phyloP scores from a whole-genome alignment of 2,888 invertebrate genomes.

The Brenthis ino region DNA sequence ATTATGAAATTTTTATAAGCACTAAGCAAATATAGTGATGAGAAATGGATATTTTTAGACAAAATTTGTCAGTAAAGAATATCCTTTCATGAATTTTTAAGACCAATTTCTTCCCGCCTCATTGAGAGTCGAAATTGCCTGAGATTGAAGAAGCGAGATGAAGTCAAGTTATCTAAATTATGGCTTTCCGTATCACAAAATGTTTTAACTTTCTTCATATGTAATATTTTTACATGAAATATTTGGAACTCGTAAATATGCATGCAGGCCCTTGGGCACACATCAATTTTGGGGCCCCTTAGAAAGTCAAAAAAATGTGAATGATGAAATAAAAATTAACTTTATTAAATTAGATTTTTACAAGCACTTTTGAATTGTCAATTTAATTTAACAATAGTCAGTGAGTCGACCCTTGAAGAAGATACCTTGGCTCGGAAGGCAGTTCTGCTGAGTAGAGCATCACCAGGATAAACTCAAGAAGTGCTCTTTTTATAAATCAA shows the following conservation, averaged over 20 bases:
- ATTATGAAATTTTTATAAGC: not conserved
- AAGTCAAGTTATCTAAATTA: slow-evolving; percentile 7
- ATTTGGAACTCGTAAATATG: not conserved
- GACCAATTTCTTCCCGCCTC: slow-evolving; percentile 5
- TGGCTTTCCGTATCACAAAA: not conserved
- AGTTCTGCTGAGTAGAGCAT: too few relatives aligned
- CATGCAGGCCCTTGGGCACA: too few relatives aligned
- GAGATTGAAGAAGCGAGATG: slow-evolving; percentile 8
- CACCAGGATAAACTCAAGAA: too few relatives aligned
- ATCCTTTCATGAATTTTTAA: slow-evolving; percentile 12
- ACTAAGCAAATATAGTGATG: not conserved
- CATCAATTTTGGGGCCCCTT: too few relatives aligned
- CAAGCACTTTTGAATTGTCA: too few relatives aligned
- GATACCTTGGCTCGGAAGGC: too few relatives aligned
- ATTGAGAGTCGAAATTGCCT: not conserved
- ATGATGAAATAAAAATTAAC: too few relatives aligned
- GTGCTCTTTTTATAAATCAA: too few relatives aligned
- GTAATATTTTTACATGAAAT: not conserved
- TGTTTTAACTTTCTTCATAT: not conserved
- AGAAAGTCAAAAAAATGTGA: too few relatives aligned
- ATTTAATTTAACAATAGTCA: too few relatives aligned
- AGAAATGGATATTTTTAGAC: not conserved
- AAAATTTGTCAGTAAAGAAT: not conserved
- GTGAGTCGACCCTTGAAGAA: too few relatives aligned
- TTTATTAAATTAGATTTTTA: too few relatives aligned